Conservation (phyloP, 2,888 invertebrate genomes). For the Omphaloscelis lunosa region DNA sequence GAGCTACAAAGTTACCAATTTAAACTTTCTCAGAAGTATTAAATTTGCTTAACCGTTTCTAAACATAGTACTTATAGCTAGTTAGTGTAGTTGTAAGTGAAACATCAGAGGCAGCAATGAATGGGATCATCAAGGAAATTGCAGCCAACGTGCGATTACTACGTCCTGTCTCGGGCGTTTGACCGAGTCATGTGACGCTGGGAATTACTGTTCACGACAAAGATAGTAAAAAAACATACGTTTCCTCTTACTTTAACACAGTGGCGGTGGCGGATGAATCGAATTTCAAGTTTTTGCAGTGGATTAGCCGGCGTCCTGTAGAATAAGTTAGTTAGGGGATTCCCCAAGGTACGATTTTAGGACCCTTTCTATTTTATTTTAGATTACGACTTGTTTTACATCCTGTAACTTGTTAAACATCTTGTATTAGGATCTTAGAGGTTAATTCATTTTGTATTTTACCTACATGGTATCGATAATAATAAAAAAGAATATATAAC, state of each 20-base stretch:
- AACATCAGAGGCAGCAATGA: conserved; percentile 32
- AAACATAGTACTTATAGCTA: conserved; percentile 5
- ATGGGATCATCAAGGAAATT: conserved; percentile 68
- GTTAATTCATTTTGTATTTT: no score
- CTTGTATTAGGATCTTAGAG: no score
- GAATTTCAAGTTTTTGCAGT: background rate
- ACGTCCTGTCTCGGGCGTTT: conserved; percentile 43
- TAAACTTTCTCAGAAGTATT: background rate
- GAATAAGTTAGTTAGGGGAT: background rate
- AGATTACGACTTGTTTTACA: background rate
- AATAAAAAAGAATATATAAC: no score
- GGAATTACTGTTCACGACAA: conserved; percentile 21
- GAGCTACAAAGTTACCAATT: background rate
- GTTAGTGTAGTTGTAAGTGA: background rate
- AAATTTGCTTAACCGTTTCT: background rate
- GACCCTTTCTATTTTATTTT: background rate
- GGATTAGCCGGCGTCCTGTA: no score
- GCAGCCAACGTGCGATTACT: conserved; percentile 56
- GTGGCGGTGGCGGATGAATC: no score
- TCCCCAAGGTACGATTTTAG: conserved; percentile 21
- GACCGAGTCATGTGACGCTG: conserved; percentile 18
- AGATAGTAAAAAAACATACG: conserved; percentile 9
- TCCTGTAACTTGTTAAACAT: background rate
- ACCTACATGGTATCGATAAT: no score
- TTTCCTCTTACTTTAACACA: conserved; percentile 1